phyloP scores from a whole-genome alignment of 2,888 invertebrate genomes.

The Bedellia somnulentella region DNA sequence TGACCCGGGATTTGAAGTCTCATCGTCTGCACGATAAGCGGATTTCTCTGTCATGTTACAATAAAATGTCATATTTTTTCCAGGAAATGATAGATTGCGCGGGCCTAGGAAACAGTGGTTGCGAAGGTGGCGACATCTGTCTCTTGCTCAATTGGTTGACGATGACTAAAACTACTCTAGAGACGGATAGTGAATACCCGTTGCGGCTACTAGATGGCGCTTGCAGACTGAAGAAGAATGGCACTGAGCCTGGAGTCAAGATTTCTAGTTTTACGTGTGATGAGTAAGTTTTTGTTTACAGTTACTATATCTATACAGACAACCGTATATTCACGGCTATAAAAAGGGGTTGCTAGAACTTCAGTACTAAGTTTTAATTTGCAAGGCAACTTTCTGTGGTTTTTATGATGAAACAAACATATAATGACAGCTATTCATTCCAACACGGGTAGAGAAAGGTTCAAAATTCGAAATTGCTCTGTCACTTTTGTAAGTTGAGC shows the following conservation, averaged over 20 bases:
- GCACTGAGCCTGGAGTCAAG: constrained; percentile 43
- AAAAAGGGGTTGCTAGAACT: no score
- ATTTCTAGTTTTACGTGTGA: constrained; percentile 65
- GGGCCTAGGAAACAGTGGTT: constrained; percentile 69
- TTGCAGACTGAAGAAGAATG: constrained; percentile 38
- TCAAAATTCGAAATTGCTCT: no score
- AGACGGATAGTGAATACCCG: constrained; percentile 66
- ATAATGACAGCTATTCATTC: no score
- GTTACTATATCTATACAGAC: background rate
- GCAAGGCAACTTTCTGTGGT: no score
- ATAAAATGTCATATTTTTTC: constrained; percentile 4
- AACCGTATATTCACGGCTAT: no score
- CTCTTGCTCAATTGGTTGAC: constrained; percentile 74
- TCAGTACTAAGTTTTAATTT: no score
- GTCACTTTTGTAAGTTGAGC: no score
- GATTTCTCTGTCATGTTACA: no score
- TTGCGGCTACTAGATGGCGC: constrained; percentile 45
- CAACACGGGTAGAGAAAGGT: no score
- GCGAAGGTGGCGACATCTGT: constrained; percentile 81
- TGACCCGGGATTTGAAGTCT: no score
- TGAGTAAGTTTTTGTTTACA: constrained; percentile 52
- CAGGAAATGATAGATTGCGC: constrained; percentile 82
- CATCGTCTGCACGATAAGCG: no score
- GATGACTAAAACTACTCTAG: constrained; percentile 54
- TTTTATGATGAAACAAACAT: no score